These are phyloP conservation scores for Dendronephthya gigantea DNA, from an alignment of 64 coral and sea anemone genomes.

Conservation along the genomic window DNA sequence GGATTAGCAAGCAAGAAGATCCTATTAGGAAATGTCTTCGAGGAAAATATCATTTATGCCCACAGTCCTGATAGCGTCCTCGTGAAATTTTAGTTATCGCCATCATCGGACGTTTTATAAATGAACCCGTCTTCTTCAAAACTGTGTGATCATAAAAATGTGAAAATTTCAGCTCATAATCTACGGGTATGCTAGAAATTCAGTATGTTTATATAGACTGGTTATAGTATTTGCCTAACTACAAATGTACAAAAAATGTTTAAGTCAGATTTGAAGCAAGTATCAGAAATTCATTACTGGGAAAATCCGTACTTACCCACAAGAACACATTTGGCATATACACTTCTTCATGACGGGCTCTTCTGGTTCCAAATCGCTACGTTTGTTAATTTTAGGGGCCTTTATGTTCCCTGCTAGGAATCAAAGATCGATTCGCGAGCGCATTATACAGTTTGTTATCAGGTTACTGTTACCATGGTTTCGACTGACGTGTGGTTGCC, in stretches of 20 bases:
- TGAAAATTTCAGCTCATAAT: background rate
- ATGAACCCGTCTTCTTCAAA: too few species aligned
- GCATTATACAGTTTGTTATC: background rate
- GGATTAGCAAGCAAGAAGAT: background rate
- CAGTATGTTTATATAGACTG: background rate
- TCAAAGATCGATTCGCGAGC: background rate
- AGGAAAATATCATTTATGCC: background rate
- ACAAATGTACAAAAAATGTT: too few species aligned
- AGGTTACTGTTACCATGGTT: background rate
- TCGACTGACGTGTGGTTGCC: background rate
- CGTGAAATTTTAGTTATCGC: background rate
- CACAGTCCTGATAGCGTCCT: background rate
- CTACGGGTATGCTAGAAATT: background rate
- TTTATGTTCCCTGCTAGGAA: background rate
- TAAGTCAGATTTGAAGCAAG: too few species aligned
- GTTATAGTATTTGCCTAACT: background rate
- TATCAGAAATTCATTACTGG: background rate
- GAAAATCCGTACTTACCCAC: conserved; percentile 60
- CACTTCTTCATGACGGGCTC: conserved; percentile 54
- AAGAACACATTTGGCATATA: conserved; percentile 86
- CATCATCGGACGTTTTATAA: too few species aligned
- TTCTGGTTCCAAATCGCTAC: too few species aligned
- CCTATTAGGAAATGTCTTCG: background rate
- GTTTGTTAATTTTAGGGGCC: background rate
- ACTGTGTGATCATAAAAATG: background rate